Evolutionary conservation across 2,113 vertebrate genomes (phyloP).

Genomic region (Siniperca chuatsi): DNA sequence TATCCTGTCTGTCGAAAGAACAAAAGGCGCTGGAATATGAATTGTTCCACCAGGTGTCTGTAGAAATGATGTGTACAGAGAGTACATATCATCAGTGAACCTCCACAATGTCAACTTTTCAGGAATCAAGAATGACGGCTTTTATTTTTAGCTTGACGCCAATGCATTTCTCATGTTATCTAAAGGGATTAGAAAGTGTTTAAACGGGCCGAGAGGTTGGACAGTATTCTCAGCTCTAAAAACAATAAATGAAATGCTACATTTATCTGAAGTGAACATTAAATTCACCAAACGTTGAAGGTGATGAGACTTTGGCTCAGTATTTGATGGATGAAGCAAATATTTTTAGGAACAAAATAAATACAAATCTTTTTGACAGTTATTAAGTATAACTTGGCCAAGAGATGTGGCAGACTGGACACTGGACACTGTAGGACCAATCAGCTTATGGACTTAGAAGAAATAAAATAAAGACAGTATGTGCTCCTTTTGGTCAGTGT

Average conservation of each 20-base stretch:
- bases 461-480: background rate
- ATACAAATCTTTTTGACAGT: background rate
- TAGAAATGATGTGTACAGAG: conserved; percentile 24
- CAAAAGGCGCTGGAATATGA: conserved; percentile 43
- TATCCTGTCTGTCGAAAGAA: conserved; percentile 28
- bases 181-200: conserved; percentile 32
- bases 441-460: background rate
- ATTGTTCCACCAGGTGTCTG: conserved; percentile 65
- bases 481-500: background rate
- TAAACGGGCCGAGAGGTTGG: background rate
- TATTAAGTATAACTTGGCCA: background rate
- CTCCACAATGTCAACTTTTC: conserved; percentile 48
- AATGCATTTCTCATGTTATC: conserved; percentile 23
- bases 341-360: conserved; percentile 15
- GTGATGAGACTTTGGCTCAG: conserved; percentile 36
- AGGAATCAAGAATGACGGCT: conserved; percentile 45
- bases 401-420: background rate
- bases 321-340: conserved; percentile 41
- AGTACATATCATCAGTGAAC: conserved; percentile 51
- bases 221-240: conserved; percentile 5
- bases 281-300: conserved; percentile 12
- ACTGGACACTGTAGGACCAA: background rate
- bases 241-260: conserved; percentile 50
- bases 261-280: conserved; percentile 34
- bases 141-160: conserved; percentile 28